These are phyloP conservation scores for Ovibos moschatus DNA, from an alignment of 2,113 vertebrate species.

Conservation along the genomic window DNA sequence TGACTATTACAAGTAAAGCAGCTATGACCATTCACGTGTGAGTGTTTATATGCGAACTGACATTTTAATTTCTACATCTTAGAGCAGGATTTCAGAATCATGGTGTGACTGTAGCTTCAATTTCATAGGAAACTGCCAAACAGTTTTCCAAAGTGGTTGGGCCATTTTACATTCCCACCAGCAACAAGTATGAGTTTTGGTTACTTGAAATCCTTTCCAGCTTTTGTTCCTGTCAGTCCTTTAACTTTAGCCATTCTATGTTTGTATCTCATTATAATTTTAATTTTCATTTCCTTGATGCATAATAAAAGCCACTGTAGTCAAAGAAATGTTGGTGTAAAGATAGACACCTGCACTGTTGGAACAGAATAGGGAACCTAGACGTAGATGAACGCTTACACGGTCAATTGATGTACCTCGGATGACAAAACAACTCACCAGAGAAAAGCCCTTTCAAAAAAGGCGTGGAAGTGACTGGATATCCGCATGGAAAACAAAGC, in stretches of 20 bases:
- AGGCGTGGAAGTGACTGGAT: not conserved
- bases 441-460: not conserved
- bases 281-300: not conserved
- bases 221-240: not conserved
- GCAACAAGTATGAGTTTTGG: not conserved
- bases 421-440: not conserved
- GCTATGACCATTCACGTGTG: not conserved
- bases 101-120: too few relatives aligned
- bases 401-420: not conserved
- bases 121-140: not conserved
- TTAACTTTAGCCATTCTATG: not conserved
- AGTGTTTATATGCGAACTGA: not conserved
- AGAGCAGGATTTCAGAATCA: not conserved
- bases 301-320: not conserved
- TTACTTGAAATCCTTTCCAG: not conserved
- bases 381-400: not conserved
- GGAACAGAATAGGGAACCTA: not conserved
- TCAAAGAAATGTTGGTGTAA: not conserved
- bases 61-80: not conserved
- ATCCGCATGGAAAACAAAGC: not conserved
- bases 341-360: not conserved
- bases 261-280: not conserved
- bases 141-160: not conserved
- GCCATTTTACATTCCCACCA: not conserved
- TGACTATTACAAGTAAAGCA: not conserved